phyloP scores from a whole-genome alignment of 64 coral and sea anemone genomes.

The Pocillopora verrucosa region DNA sequence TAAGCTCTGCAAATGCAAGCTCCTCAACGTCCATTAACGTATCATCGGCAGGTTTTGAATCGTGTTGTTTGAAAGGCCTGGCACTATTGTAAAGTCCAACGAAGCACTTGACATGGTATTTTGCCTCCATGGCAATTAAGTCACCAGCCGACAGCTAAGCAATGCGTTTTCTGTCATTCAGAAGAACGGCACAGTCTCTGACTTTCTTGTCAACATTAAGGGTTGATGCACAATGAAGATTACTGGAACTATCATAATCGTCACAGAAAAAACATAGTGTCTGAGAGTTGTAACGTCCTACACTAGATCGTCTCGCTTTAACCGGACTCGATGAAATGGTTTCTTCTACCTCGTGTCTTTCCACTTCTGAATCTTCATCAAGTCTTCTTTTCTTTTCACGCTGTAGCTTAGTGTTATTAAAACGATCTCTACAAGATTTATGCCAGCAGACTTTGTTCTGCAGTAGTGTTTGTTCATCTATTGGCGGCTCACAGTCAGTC shows the following conservation, averaged over 20 bases:
- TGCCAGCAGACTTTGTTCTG: slow-evolving; percentile 60
- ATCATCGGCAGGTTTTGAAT: background rate
- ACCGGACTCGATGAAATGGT: slow-evolving; percentile 21
- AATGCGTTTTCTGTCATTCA: slow-evolving; percentile 65
- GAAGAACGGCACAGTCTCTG: slow-evolving; percentile 39
- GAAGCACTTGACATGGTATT: slow-evolving; percentile 58
- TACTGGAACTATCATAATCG: background rate
- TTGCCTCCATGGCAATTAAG: slow-evolving; percentile 45
- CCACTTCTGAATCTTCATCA: background rate
- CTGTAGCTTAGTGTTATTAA: slow-evolving; percentile 55
- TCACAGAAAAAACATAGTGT: slow-evolving; percentile 66
- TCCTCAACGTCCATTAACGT: slow-evolving; percentile 22
- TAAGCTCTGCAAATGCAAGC: slow-evolving; percentile 62
- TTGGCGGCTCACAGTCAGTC: too few relatives aligned
- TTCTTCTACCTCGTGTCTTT: background rate
- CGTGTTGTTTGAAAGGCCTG: background rate
- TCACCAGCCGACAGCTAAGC: slow-evolving; percentile 52
- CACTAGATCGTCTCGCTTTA: slow-evolving; percentile 26
- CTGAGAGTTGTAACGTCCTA: background rate
- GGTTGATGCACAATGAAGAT: slow-evolving; percentile 55
- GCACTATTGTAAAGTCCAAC: slow-evolving; percentile 58
- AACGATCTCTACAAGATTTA: slow-evolving; percentile 59
- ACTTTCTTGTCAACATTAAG: slow-evolving; percentile 58
- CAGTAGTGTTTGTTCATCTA: slow-evolving; percentile 9
- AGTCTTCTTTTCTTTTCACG: slow-evolving; percentile 35